phyloP scores from a whole-genome alignment of 2,113 vertebrate genomes.

The Mirza zaza region DNA sequence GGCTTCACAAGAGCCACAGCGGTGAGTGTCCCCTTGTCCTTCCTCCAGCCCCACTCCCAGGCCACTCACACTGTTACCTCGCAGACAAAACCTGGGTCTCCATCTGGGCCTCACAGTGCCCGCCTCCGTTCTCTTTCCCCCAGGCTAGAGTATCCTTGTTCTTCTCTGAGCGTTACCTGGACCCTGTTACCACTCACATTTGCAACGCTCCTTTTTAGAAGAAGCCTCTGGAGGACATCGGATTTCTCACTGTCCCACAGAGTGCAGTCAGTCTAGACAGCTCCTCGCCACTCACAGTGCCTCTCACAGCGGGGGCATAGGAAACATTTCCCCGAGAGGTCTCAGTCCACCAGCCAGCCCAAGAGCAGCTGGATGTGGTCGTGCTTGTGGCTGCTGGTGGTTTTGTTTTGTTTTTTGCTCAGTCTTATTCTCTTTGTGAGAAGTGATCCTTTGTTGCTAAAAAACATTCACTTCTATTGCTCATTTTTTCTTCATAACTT shows the following conservation, averaged over 20 bases:
- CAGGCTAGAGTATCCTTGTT: background rate
- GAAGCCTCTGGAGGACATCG: background rate
- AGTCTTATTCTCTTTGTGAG: background rate
- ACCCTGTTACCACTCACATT: background rate
- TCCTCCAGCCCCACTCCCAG: background rate
- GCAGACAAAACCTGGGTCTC: background rate
- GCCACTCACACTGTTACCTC: background rate
- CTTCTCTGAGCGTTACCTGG: background rate
- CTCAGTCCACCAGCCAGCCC: background rate
- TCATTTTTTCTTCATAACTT: background rate
- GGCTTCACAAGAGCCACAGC: background rate
- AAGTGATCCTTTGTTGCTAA: background rate
- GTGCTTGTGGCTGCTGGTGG: background rate
- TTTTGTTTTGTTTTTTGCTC: background rate
- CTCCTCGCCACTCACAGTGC: accelerated
- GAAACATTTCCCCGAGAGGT: background rate
- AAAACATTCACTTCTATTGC: background rate
- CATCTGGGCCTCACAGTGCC: background rate
- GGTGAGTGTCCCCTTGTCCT: background rate
- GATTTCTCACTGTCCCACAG: background rate
- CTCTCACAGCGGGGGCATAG: background rate
- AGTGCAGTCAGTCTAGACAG: background rate
- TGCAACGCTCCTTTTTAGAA: background rate
- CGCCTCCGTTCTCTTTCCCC: background rate
- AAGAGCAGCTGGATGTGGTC: background rate